These are phyloP conservation scores for Mactromeris polynyma DNA, from an alignment of 2,888 invertebrate genomes.

Conservation along the genomic window DNA sequence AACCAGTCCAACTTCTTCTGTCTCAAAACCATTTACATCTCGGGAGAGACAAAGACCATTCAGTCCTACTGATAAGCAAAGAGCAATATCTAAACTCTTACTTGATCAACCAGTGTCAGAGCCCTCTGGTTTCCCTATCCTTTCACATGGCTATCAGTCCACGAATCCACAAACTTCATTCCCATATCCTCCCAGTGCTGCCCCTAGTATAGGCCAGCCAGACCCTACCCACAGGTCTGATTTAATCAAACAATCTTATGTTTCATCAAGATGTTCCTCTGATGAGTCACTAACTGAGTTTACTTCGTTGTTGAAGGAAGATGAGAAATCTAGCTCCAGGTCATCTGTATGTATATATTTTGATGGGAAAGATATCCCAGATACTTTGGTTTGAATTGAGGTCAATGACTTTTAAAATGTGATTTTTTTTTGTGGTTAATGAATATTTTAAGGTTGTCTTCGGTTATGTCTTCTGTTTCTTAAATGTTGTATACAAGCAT, in stretches of 20 bases:
- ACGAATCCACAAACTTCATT: constrained; percentile 32
- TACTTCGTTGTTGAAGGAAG: constrained; percentile 86
- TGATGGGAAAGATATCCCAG: constrained; percentile 71
- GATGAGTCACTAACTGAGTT: constrained; percentile 89
- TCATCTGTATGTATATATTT: constrained; percentile 82
- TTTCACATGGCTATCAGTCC: constrained; percentile 5
- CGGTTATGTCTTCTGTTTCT: background rate
- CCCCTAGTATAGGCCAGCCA: constrained; percentile 23
- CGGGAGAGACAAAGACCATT: constrained; percentile 57
- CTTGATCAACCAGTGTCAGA: constrained; percentile 32
- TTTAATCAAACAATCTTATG: constrained; percentile 79
- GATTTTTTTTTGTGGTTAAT: background rate
- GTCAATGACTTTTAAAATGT: background rate
- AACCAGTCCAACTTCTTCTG: constrained; percentile 20
- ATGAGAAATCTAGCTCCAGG: constrained; percentile 80
- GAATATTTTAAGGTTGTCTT: background rate
- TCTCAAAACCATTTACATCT: constrained; percentile 41
- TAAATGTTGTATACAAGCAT: background rate
- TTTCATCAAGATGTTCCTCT: constrained; percentile 85
- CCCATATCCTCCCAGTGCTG: constrained; percentile 50
- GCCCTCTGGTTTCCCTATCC: constrained; percentile 31
- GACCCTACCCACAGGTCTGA: background rate
- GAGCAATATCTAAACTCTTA: constrained; percentile 32
- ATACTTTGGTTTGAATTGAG: constrained; percentile 60
- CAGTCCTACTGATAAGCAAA: constrained; percentile 45